phyloP scores from a whole-genome alignment of 2,888 invertebrate species.

The Lasioglossum oenotherae region DNA sequence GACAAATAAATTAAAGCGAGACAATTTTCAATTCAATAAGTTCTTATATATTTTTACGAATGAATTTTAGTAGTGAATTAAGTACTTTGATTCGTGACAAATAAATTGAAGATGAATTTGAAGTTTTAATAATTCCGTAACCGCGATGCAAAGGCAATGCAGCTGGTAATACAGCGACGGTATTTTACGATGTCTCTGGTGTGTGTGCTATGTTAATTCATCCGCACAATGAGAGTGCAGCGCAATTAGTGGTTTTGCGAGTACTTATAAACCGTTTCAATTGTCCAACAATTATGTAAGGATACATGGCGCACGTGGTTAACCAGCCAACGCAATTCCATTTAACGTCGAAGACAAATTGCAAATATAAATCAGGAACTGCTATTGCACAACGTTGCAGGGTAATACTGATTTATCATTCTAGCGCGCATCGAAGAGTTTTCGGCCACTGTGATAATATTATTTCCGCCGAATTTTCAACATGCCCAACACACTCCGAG shows the following conservation, averaged over 20 bases:
- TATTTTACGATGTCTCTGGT: background rate
- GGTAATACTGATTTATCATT: constrained; percentile 27
- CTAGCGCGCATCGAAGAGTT: background rate
- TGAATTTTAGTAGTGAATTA: background rate
- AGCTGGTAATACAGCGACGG: background rate
- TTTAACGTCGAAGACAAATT: constrained; percentile 26
- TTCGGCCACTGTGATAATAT: background rate
- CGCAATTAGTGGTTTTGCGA: background rate
- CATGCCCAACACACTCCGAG: background rate
- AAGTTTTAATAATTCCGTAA: background rate
- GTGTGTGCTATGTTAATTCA: background rate
- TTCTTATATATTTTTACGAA: background rate
- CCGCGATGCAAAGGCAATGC: background rate
- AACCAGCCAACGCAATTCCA: background rate
- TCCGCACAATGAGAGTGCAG: background rate
- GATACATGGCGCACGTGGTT: background rate
- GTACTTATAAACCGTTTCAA: constrained; percentile 13
- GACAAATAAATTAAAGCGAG: background rate
- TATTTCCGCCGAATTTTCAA: background rate
- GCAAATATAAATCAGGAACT: constrained; percentile 24
- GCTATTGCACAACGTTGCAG: constrained; percentile 36
- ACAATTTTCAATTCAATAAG: no score
- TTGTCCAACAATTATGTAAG: constrained; percentile 18
- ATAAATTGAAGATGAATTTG: background rate
- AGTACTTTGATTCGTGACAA: background rate